Percentiles rank a stretch among this genome's conserved stretches.
Evolutionary conservation across 2,113 vertebrate species (phyloP).

Genomic region (Abramis brama): DNA sequence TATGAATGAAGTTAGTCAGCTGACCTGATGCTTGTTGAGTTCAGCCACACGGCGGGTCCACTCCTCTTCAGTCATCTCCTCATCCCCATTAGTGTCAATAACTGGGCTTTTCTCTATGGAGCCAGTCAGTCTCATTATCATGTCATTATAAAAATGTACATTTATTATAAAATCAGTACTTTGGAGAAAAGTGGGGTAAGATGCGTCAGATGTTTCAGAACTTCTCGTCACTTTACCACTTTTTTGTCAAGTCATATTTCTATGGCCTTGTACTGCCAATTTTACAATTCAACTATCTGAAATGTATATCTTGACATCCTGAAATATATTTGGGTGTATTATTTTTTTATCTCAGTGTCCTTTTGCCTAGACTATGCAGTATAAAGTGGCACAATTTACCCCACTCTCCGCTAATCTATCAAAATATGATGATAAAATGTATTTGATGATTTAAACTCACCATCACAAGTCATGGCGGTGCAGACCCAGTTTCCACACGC

Average conservation of each 20-base stretch:
- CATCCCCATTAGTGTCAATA: slow-evolving; percentile 67
- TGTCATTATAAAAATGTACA: not conserved
- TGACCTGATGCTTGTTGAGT: slow-evolving; percentile 96
- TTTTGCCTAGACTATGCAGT: not conserved
- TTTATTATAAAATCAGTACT: not conserved
- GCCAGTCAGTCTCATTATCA: not conserved
- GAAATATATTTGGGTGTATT: not conserved
- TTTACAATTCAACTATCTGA: not conserved
- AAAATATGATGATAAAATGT: not conserved
- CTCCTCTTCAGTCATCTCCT: slow-evolving; percentile 91
- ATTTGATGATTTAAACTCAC: slow-evolving; percentile 67
- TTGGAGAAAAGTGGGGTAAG: not conserved
- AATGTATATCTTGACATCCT: not conserved
- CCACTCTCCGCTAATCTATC: not conserved
- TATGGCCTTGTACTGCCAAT: not conserved
- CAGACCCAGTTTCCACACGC: slow-evolving; percentile 99
- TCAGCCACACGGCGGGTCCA: slow-evolving; percentile 88
- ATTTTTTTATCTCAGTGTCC: not conserved
- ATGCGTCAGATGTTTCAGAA: too few species aligned
- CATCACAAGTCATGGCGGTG: slow-evolving; percentile 95
- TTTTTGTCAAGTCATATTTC: not conserved
- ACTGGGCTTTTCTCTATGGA: slow-evolving; percentile 78
- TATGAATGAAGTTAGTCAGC: slow-evolving; percentile 5
- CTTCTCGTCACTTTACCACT: not conserved
- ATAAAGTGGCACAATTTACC: not conserved